phyloP scores from a whole-genome alignment of 2,888 invertebrate genomes.

The Apamea crenata region DNA sequence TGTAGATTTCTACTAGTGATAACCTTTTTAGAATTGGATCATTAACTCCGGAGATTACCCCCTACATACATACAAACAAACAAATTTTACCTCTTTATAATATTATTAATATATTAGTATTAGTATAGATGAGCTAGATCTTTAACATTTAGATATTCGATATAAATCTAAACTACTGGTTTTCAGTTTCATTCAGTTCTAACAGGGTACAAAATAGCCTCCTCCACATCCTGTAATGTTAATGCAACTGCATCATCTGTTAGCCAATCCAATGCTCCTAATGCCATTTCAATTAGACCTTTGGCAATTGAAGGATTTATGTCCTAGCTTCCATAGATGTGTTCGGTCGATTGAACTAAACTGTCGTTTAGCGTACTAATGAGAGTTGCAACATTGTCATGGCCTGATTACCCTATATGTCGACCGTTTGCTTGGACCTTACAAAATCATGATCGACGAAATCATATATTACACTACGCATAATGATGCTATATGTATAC shows the following conservation, averaged over 20 bases:
- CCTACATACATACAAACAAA: too few relatives aligned
- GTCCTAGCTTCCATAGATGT: slow-evolving; percentile 7
- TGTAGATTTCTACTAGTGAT: too few relatives aligned
- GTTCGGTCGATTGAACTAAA: slow-evolving; percentile 24
- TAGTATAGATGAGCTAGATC: too few relatives aligned
- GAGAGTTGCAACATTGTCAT: slow-evolving; percentile 37
- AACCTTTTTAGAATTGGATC: too few relatives aligned
- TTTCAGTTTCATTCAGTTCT: background rate
- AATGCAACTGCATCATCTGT: background rate
- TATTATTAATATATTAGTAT: too few relatives aligned
- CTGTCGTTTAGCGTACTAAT: slow-evolving; percentile 44
- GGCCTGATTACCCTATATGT: slow-evolving; percentile 34
- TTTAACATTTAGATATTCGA: background rate
- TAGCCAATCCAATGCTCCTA: background rate
- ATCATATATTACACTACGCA: slow-evolving; percentile 4
- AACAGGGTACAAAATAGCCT: background rate
- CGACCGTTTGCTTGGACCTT: slow-evolving; percentile 19
- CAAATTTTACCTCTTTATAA: too few relatives aligned
- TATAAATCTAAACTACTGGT: background rate
- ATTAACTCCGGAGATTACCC: too few relatives aligned
- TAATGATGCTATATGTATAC: slow-evolving; percentile 9
- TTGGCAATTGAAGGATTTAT: slow-evolving; percentile 16
- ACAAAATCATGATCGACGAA: slow-evolving; percentile 41
- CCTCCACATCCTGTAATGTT: background rate
- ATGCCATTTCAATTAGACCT: background rate